phyloP scores from a whole-genome alignment of 1,140 invertebrate genomes.

The Scaptomyza montana region DNA sequence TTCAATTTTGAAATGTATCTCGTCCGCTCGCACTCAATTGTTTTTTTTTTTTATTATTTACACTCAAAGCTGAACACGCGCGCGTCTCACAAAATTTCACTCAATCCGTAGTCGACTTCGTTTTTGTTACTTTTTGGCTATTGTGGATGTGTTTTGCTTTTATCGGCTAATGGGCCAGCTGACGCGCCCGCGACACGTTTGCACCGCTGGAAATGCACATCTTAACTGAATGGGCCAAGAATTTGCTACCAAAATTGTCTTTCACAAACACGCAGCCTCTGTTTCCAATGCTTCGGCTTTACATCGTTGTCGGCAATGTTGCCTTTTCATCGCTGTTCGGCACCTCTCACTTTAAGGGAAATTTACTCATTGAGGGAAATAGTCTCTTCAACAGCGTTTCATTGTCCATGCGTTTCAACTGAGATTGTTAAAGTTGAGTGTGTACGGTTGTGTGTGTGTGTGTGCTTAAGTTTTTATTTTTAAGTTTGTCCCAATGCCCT shows the following conservation, averaged over 20 bases:
- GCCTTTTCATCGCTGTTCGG: conserved; percentile 9
- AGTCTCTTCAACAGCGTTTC: conserved; percentile 28
- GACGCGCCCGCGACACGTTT: conserved; percentile 78
- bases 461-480: conserved; percentile 51
- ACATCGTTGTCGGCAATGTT: conserved; percentile 12
- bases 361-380: conserved; percentile 54
- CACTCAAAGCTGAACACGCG: conserved; percentile 28
- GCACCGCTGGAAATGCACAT: conserved; percentile 82
- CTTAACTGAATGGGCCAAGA: conserved; percentile 73
- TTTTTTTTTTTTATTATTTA: conserved; percentile 51
- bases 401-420: conserved; percentile 15
- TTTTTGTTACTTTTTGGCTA: conserved; percentile 25
- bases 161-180: conserved; percentile 59
- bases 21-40: neutral
- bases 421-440: conserved; percentile 33
- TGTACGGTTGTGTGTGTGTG: conserved; percentile 46
- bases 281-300: conserved; percentile 22
- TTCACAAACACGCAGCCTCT: conserved; percentile 47
- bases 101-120: conserved; percentile 54
- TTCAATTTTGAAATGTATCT: conserved; percentile 16
- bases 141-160: conserved; percentile 21
- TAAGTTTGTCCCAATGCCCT: conserved; percentile 54
- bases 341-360: conserved; percentile 41
- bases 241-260: conserved; percentile 68
- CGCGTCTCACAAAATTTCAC: conserved; percentile 38